Percentiles rank a stretch among this genome's conserved stretches.
These are phyloP conservation scores for Melanotus villosus DNA, from an alignment of 2,888 invertebrate genomes.

Conservation along the genomic window DNA sequence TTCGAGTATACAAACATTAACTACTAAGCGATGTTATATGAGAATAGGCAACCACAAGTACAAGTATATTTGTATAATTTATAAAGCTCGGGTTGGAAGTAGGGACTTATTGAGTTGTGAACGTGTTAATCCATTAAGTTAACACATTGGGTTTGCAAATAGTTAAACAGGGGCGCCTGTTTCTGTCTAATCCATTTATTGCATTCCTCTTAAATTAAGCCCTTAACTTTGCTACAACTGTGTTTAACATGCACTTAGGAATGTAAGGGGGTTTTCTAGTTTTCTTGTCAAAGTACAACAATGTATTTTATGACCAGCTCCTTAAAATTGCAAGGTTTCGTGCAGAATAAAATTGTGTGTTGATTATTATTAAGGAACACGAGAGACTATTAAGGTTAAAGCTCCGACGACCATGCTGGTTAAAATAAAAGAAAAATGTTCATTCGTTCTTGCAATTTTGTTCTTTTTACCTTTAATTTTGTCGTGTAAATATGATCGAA, in stretches of 20 bases:
- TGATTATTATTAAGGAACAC: conserved; percentile 24
- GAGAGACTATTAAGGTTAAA: conserved; percentile 24
- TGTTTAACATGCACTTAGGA: neutral
- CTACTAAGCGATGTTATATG: neutral
- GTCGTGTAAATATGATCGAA: conserved; percentile 1
- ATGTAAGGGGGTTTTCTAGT: too few relatives aligned
- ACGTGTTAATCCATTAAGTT: conserved; percentile 40
- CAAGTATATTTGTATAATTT: conserved; percentile 29
- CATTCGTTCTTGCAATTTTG: neutral
- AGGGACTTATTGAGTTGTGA: conserved; percentile 34
- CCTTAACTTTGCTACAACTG: conserved; percentile 19
- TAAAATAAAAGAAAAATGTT: neutral
- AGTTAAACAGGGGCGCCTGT: conserved; percentile 14
- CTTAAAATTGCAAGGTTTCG: conserved; percentile 20
- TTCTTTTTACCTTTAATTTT: conserved; percentile 2
- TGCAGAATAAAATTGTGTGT: conserved; percentile 19
- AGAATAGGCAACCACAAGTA: conserved; percentile 23
- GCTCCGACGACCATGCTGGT: conserved; percentile 1
- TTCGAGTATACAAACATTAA: conserved; percentile 2
- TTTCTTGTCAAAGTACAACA: too few relatives aligned
- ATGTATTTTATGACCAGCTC: neutral
- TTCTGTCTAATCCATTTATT: conserved; percentile 32
- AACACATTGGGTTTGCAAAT: conserved; percentile 37
- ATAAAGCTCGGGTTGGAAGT: conserved; percentile 21
- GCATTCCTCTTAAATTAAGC: conserved; percentile 23